A percentile compares a stretch with the other conserved stretches of the same genome.
These are phyloP conservation scores for Siniperca undulata DNA, from an alignment of 2,797 vertebrate species.

Conservation along the genomic window DNA sequence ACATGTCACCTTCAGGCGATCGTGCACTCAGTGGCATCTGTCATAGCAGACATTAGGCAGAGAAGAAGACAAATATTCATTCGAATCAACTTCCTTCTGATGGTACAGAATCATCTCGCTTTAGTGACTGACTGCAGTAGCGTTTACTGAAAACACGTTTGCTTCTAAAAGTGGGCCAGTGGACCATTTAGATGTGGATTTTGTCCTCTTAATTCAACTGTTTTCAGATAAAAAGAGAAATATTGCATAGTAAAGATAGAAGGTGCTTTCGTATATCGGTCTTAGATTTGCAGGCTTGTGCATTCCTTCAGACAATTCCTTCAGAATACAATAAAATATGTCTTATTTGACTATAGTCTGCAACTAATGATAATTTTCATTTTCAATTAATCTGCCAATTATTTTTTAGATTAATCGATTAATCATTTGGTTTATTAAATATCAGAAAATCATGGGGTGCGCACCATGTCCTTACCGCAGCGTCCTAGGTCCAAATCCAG, in stretches of 20 bases:
- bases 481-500: too few species aligned
- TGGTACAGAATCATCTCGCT: conserved; percentile 9
- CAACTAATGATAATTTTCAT: not conserved
- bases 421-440: not conserved
- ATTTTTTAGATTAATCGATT: not conserved
- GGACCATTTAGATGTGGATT: not conserved
- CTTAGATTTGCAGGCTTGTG: not conserved
- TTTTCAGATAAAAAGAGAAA: conserved; percentile 9
- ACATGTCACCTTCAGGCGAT: conserved; percentile 46
- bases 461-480: too few species aligned
- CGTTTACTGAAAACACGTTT: not conserved
- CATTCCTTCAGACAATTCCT: not conserved
- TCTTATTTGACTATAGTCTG: not conserved
- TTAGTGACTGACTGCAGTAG: not conserved
- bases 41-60: conserved; percentile 23
- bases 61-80: conserved; percentile 22
- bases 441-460: not conserved
- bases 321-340: not conserved
- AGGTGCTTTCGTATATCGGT: not conserved
- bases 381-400: not conserved
- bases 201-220: not conserved
- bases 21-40: conserved; percentile 5
- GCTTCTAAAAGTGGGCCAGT: not conserved
- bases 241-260: not conserved
- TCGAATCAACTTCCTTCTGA: not conserved